Evolutionary conservation across 2,888 invertebrate genomes (phyloP).

Genomic region (Stenurella melanura): DNA sequence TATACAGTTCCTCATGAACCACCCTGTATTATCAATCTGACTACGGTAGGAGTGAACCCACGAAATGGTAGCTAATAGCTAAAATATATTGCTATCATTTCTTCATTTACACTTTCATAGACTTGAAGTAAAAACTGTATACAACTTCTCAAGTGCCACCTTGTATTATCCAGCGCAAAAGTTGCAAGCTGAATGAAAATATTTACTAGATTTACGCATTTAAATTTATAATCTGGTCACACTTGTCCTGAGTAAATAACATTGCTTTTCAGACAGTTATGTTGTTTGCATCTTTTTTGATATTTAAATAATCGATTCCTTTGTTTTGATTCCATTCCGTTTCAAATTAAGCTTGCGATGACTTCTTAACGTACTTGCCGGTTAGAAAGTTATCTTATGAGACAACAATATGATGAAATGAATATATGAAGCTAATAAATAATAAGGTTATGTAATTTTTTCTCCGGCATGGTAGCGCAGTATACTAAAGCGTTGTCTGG

Average conservation of each 20-base stretch:
- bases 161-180: neutral
- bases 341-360: neutral
- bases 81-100: no score
- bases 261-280: constrained; percentile 5
- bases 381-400: neutral
- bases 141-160: neutral
- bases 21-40: no score
- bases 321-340: neutral
- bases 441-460: no score
- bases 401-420: neutral
- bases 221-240: constrained; percentile 21
- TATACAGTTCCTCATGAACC: no score
- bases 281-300: neutral
- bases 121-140: no score
- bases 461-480: no score
- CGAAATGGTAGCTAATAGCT: no score
- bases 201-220: constrained; percentile 12
- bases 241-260: constrained; percentile 3
- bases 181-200: constrained; percentile 16
- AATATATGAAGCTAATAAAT: no score
- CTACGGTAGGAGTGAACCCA: no score
- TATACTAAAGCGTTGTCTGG: no score
- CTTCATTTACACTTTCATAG: no score
- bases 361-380: neutral
- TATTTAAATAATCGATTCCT: neutral